A percentile compares a stretch with the other conserved stretches of the same genome.
Evolutionary conservation across 2,113 vertebrate species (phyloP).

Genomic region (Etheostoma spectabile): DNA sequence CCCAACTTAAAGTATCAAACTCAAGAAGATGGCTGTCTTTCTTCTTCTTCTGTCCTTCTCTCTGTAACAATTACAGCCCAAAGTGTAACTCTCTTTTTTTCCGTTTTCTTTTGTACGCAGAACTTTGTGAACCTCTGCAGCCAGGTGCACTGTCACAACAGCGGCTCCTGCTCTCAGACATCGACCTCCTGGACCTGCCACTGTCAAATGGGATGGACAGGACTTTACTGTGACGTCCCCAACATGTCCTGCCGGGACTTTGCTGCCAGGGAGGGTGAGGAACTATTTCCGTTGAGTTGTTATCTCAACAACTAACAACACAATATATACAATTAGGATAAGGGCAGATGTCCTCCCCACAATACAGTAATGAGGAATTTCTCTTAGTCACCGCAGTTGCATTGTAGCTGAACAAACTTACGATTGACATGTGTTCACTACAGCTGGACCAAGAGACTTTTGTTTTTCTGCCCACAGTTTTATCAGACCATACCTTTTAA

Average conservation of each 20-base stretch:
- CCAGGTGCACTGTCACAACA: conserved; percentile 88
- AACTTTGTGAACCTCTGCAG: conserved; percentile 88
- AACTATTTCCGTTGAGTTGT: not conserved
- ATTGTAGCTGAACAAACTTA: not conserved
- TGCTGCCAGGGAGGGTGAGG: conserved; percentile 85
- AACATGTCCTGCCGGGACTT: conserved; percentile 88
- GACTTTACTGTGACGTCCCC: conserved; percentile 93
- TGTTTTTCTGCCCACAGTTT: not conserved
- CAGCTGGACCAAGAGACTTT: not conserved
- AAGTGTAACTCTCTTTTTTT: too few species aligned
- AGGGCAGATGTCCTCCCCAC: not conserved
- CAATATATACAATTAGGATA: not conserved
- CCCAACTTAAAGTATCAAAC: not conserved
- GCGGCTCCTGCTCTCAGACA: conserved; percentile 88
- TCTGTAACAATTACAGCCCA: conserved; percentile 1
- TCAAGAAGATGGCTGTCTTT: not conserved
- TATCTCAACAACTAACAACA: not conserved
- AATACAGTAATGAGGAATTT: not conserved
- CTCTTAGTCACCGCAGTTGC: not conserved
- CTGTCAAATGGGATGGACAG: conserved; percentile 88
- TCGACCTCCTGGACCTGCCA: conserved; percentile 86
- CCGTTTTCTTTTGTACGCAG: conserved; percentile 70
- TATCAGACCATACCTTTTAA: not conserved
- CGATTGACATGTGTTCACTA: not conserved
- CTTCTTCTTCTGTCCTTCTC: not conserved